Evolutionary conservation across 2,113 vertebrate species (phyloP), one percentile per base, ranked within the genome.

Genomic region (Scomber japonicus): DNA sequence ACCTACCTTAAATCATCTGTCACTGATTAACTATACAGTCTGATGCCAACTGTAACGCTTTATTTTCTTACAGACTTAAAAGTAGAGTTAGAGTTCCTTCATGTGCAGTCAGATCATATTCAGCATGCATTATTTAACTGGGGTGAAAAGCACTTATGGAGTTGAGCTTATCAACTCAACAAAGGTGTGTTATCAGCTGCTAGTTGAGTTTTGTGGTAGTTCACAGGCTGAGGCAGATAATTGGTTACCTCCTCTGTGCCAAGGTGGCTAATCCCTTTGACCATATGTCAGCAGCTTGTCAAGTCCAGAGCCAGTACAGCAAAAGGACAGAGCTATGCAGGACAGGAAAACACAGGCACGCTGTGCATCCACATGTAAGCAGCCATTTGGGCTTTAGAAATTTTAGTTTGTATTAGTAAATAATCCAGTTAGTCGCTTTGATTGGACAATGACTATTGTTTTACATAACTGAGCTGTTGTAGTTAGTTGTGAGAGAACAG

Each of bases 211-310:
- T 27, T 80, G 62, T 72, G 68, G 40, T 19, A 46, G 75, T 81
- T 89, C 62, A 71, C 62, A 74, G 68, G 57, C 85, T 70, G 53
- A 81, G 71, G 84, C 54, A 80, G 64, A 81, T 91, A 82, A 92
- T 84, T 68, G 84, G 75, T 77, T 71, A 48, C 66, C 78, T 88
- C 68, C 84, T 81, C 44, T 16, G 71, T 89, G 83, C 68, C 84
- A 79, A 72, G 66, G 74, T 84, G 76, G 80, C 82, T 94, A 93
- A 93, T 93, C 93, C 85, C 21, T 61, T 72, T 67, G 46, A 91
- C 85, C 92, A 91, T 92, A 93, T 92, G 92, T 91, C 88, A 85
- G 76, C 17, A 44, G 75, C 68, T 84, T 67, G 83, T 89, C 80
- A 74, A 89, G 84, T 57, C 49, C 84, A 71, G 71, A 86, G 78